phyloP scores from a whole-genome alignment of 2,888 invertebrate species.

The Rhamphomyia laevipes region DNA sequence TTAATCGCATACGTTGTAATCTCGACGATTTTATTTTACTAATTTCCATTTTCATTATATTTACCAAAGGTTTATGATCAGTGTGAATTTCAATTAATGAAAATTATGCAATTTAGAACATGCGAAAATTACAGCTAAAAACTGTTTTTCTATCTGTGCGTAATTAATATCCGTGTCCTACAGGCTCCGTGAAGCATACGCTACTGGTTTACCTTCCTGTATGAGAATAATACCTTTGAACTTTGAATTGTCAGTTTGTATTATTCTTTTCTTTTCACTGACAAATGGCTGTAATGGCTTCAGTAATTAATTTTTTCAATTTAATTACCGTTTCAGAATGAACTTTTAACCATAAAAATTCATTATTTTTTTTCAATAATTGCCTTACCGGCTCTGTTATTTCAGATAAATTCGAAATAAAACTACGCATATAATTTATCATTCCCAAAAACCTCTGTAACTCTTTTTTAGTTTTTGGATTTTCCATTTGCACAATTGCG shows the following conservation, averaged over 20 bases:
- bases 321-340: too few species aligned
- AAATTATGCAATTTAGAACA: slow-evolving; percentile 4
- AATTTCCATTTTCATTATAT: too few species aligned
- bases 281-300: too few species aligned
- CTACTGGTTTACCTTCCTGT: too few species aligned
- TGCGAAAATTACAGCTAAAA: slow-evolving; percentile 25
- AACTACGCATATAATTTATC: too few species aligned
- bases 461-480: slow-evolving; percentile 7
- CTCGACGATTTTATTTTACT: neutral
- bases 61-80: too few species aligned
- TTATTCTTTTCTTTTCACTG: too few species aligned
- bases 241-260: too few species aligned
- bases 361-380: too few species aligned
- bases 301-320: too few species aligned
- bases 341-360: too few species aligned
- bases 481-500: slow-evolving; percentile 9
- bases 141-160: slow-evolving; percentile 32
- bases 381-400: neutral
- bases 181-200: slow-evolving; percentile 24
- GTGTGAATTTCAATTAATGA: neutral
- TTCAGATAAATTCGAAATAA: slow-evolving; percentile 3
- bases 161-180: slow-evolving; percentile 21
- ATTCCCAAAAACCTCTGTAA: too few species aligned
- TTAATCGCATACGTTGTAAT: neutral
- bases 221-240: slow-evolving; percentile 15